Evolutionary conservation across 1,140 invertebrate species (phyloP).

Genomic region (Formica selysi): DNA sequence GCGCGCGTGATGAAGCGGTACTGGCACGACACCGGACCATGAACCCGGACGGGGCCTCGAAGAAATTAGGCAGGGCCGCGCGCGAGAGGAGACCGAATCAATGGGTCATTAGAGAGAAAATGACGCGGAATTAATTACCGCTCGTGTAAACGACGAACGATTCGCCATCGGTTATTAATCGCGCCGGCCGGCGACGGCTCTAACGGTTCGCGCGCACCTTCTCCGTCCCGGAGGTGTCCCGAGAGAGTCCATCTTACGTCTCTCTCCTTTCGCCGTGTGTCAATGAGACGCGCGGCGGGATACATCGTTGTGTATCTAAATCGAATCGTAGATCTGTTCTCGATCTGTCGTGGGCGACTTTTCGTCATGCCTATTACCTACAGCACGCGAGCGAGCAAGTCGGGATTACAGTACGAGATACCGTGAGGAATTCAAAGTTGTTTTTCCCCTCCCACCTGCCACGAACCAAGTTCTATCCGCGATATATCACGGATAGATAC

Average conservation of each 20-base stretch:
- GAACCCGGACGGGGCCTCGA: slow-evolving; percentile 43
- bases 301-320: slow-evolving; percentile 60
- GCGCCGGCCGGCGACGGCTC: slow-evolving; percentile 20
- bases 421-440: slow-evolving; percentile 69
- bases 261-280: slow-evolving; percentile 29
- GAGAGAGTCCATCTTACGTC: slow-evolving; percentile 30
- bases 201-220: slow-evolving; percentile 65
- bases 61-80: slow-evolving; percentile 56
- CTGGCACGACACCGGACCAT: slow-evolving; percentile 19
- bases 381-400: not conserved
- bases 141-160: slow-evolving; percentile 57
- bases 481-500: slow-evolving; percentile 71
- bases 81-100: slow-evolving; percentile 36
- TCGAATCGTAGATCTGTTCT: slow-evolving; percentile 71
- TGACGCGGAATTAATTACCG: slow-evolving; percentile 70
- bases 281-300: slow-evolving; percentile 61
- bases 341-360: slow-evolving; percentile 71
- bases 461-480: slow-evolving; percentile 59
- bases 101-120: slow-evolving; percentile 65
- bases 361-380: slow-evolving; percentile 44
- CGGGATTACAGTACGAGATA: slow-evolving; percentile 31
- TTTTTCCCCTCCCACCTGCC: slow-evolving; percentile 67
- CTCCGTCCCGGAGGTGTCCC: slow-evolving; percentile 37
- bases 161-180: slow-evolving; percentile 70
- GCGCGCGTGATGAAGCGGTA: slow-evolving; percentile 43